These are phyloP conservation scores for Scarus forsteni DNA, from an alignment of 2,797 vertebrate species.

Conservation along the genomic window DNA sequence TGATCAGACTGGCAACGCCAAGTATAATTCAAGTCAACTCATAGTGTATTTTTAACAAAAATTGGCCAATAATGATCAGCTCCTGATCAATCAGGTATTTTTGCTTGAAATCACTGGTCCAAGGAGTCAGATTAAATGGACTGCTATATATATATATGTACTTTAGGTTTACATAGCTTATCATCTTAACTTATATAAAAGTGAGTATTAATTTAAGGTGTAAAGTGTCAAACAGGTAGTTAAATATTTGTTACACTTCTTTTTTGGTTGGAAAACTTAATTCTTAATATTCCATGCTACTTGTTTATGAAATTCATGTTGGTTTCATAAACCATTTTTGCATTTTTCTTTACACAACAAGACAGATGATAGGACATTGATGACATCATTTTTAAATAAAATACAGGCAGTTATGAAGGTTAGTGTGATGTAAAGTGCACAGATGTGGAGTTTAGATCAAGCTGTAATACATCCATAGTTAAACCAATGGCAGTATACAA, in stretches of 20 bases:
- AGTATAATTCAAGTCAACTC: too few species aligned
- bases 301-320: not conserved
- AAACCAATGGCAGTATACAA: not conserved
- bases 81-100: too few species aligned
- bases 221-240: slow-evolving; percentile 13
- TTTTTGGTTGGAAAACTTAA: slow-evolving; percentile 5
- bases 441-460: not conserved
- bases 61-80: too few species aligned
- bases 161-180: too few species aligned
- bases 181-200: too few species aligned
- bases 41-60: too few species aligned
- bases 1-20: too few species aligned
- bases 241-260: not conserved
- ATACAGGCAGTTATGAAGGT: slow-evolving; percentile 1
- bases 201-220: too few species aligned
- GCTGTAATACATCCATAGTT: not conserved
- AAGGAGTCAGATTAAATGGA: too few species aligned
- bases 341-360: not conserved
- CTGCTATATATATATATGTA: too few species aligned
- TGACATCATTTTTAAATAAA: not conserved
- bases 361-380: not conserved
- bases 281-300: slow-evolving; percentile 23
- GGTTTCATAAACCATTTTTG: too few species aligned
- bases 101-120: too few species aligned
- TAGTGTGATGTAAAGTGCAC: not conserved